Conservation (phyloP, 2,113 vertebrate species). For the Anarhynchus alexandrinus region DNA sequence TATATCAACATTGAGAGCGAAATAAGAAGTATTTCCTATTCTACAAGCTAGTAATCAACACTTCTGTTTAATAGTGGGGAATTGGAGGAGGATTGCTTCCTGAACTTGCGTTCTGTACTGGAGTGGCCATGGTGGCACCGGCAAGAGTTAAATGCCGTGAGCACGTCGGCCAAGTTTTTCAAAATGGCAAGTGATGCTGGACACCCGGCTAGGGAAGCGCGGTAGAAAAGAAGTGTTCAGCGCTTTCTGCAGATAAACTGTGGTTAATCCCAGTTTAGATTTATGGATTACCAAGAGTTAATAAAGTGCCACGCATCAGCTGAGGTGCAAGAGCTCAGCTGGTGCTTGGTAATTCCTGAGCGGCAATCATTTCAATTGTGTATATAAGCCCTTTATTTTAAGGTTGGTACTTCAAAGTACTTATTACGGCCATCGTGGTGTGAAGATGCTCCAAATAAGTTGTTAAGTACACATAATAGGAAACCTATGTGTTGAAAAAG, state of each 20-base stretch:
- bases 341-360: neutral
- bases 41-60: neutral
- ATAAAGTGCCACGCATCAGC: neutral
- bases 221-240: neutral
- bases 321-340: neutral
- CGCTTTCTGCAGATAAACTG: neutral
- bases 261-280: neutral
- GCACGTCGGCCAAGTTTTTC: neutral
- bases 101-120: neutral
- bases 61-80: neutral
- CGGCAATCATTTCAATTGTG: neutral
- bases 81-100: neutral
- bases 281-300: neutral
- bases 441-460: conserved; percentile 33
- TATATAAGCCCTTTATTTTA: conserved; percentile 27
- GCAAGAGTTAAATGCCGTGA: neutral
- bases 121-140: neutral
- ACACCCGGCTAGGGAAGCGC: neutral
- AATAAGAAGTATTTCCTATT: neutral
- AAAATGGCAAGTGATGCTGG: neutral
- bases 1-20: neutral
- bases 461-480: conserved; percentile 5
- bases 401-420: conserved; percentile 31
- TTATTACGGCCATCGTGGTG: conserved; percentile 22
- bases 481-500: conserved; percentile 25